These are phyloP conservation scores for Iselma pallidipennis DNA, from an alignment of 2,888 invertebrate species.

Conservation along the genomic window DNA sequence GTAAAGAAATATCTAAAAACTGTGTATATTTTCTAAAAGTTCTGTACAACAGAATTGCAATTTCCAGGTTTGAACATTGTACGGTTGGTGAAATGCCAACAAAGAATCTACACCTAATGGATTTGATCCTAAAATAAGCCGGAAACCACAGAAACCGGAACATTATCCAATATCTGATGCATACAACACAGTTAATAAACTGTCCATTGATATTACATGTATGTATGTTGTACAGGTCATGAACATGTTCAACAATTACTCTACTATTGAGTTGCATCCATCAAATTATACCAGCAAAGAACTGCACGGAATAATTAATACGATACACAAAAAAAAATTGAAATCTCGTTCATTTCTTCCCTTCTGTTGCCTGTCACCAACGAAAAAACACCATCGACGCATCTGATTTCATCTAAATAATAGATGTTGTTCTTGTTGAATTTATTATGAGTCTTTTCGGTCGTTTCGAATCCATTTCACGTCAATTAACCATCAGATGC, in stretches of 20 bases:
- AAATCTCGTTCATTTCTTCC: not conserved
- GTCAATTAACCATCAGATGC: not conserved
- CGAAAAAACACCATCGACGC: not conserved
- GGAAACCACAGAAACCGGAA: constrained; percentile 27
- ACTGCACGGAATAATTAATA: not conserved
- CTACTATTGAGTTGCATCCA: not conserved
- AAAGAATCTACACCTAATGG: constrained; percentile 25
- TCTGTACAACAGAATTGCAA: no score
- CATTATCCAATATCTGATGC: constrained; percentile 25
- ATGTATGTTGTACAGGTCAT: not conserved
- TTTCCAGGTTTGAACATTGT: no score
- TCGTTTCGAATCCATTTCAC: not conserved
- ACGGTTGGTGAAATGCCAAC: no score
- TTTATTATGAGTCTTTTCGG: not conserved
- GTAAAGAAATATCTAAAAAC: not conserved
- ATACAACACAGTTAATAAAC: constrained; percentile 18
- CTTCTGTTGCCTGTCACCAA: no score
- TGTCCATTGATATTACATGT: constrained; percentile 13
- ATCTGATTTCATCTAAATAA: not conserved
- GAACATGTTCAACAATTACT: not conserved
- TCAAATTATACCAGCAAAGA: not conserved
- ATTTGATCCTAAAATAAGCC: constrained; percentile 30
- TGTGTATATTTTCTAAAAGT: no score
- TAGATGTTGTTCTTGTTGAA: not conserved
- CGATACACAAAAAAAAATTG: not conserved